These are phyloP conservation scores for Parapsyche elsis DNA, from an alignment of 1,140 invertebrate species.

Conservation along the genomic window DNA sequence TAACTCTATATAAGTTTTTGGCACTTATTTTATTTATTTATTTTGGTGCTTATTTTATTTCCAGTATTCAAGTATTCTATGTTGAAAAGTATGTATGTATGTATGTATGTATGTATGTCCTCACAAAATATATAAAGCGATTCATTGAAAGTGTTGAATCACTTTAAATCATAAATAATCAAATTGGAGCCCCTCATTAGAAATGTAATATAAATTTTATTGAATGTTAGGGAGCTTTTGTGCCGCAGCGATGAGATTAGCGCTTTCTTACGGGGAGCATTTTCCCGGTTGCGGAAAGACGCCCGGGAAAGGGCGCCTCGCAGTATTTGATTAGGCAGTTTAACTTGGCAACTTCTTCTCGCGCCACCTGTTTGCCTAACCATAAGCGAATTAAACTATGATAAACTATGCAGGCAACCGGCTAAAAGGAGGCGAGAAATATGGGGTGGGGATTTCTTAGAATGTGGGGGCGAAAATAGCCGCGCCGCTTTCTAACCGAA, in stretches of 20 bases:
- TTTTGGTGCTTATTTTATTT: too few species aligned
- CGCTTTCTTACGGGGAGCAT: background rate
- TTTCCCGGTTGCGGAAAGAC: background rate
- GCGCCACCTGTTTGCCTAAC: slow-evolving; percentile 5
- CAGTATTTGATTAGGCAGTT: background rate
- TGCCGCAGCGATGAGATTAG: background rate
- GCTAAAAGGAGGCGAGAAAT: background rate
- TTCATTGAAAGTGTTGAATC: too few species aligned
- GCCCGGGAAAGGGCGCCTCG: background rate
- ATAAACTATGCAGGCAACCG: slow-evolving; percentile 16
- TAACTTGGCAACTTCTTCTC: slow-evolving; percentile 11
- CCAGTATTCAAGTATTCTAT: too few species aligned
- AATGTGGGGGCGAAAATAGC: background rate
- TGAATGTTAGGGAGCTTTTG: too few species aligned
- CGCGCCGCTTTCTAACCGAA: slow-evolving; percentile 11
- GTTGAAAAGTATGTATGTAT: too few species aligned
- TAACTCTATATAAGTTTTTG: too few species aligned
- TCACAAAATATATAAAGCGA: too few species aligned
- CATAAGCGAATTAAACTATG: slow-evolving; percentile 32
- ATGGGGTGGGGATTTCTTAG: background rate
- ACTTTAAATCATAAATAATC: too few species aligned
- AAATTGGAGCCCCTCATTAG: too few species aligned
- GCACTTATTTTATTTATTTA: too few species aligned
- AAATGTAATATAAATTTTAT: too few species aligned
- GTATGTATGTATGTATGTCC: too few species aligned